Evolutionary conservation across 2,888 invertebrate species (phyloP).

Genomic region (Diarsia brunnea): DNA sequence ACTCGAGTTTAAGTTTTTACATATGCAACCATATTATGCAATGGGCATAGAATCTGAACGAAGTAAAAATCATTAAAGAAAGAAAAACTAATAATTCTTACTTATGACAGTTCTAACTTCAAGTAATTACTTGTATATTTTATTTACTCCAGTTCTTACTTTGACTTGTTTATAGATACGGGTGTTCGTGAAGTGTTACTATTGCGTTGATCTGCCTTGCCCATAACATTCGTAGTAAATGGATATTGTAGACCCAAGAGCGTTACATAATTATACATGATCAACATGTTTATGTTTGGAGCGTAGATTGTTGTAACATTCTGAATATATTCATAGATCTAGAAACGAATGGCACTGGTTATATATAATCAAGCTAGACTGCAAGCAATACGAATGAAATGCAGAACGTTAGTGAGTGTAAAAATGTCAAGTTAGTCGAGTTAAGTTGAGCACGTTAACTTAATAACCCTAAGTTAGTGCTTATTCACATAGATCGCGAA

Average conservation of each 20-base stretch:
- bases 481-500: slow-evolving; percentile 61
- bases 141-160: too few relatives aligned
- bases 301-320: not conserved
- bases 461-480: slow-evolving; percentile 56
- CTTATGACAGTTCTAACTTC: too few relatives aligned
- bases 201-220: not conserved
- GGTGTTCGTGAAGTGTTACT: not conserved
- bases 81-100: too few relatives aligned
- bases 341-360: not conserved
- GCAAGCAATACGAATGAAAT: not conserved
- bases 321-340: not conserved
- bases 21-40: too few relatives aligned
- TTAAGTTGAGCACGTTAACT: not conserved
- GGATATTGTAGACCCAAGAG: not conserved
- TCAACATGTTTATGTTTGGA: not conserved
- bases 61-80: too few relatives aligned
- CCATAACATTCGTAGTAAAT: not conserved
- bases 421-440: not conserved
- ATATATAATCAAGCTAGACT: not conserved
- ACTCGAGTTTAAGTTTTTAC: not conserved
- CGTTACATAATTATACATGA: not conserved
- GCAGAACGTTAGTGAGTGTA: not conserved
- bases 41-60: too few relatives aligned
- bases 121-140: too few relatives aligned
- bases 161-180: too few relatives aligned